Conservation (phyloP, 2,888 invertebrate species). For the Opisthograptis luteolata region DNA sequence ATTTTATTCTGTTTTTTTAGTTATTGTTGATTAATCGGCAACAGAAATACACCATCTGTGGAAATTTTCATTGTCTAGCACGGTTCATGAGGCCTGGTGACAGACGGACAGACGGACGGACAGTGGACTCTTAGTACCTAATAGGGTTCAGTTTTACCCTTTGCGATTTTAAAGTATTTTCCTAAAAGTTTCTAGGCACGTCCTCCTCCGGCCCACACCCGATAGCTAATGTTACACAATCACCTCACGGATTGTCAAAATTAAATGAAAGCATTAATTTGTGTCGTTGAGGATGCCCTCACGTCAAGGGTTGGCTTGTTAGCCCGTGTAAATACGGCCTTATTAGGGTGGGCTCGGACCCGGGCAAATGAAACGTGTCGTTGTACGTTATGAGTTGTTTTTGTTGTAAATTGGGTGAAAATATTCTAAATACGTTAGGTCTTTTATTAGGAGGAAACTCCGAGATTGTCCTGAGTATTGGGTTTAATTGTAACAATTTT, state of each 20-base stretch:
- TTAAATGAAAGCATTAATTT: constrained; percentile 24
- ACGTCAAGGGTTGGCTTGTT: constrained; percentile 27
- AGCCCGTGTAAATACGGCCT: constrained; percentile 32
- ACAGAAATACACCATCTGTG: too few relatives aligned
- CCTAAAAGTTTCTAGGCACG: neutral
- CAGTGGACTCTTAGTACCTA: too few relatives aligned
- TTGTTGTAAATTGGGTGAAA: constrained; percentile 1
- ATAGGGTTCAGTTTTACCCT: too few relatives aligned
- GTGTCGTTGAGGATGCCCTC: constrained; percentile 10
- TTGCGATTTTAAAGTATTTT: too few relatives aligned
- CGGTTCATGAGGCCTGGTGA: too few relatives aligned
- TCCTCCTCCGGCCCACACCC: neutral
- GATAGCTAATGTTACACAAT: constrained; percentile 1
- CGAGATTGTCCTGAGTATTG: too few relatives aligned
- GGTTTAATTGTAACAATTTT: too few relatives aligned
- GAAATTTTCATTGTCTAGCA: too few relatives aligned
- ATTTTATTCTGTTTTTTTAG: too few relatives aligned
- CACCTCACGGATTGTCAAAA: constrained; percentile 18
- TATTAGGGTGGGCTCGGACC: constrained; percentile 21
- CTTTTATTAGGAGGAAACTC: too few relatives aligned
- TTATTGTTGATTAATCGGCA: too few relatives aligned
- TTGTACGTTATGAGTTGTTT: constrained; percentile 19
- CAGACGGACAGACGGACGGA: too few relatives aligned
- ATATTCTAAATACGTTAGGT: neutral
- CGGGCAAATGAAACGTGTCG: constrained; percentile 21